Base-by-base conservation (phyloP, 1,140 invertebrate genomes). In the Mycetomoellerius zeteki region DNA sequence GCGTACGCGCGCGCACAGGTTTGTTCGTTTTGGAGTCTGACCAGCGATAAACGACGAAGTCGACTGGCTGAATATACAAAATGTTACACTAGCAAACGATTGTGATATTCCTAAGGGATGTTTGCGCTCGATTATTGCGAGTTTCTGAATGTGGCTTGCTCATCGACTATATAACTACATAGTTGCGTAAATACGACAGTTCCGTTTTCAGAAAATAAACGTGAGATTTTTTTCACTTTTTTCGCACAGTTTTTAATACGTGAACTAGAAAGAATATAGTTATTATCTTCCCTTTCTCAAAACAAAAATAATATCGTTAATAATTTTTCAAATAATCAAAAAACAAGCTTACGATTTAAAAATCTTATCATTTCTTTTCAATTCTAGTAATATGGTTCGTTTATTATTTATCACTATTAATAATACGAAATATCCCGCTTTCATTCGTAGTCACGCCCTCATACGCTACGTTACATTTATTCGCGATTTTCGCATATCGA, bases 21-120 rank as follows among this genome's bases (percentile, higher is more conserved):
- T 76, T 33, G 24, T 60, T 27, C 76, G 76, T 82, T 82, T 89
- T 54, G 43, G 64, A 27, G 56, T 24, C 87, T 72, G 73, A 43
- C 88, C 88, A 64, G 86, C 89, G 85, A 87, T 89, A 84, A 89
- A 89, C 88, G 88, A 62, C 65, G 54, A 77, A 82, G 72, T 47
- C 72, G 77, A 84, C 50, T 58, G 64, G 33, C 69, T 24, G 24
- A 75, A 86, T 80, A 73, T n/a, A 47, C 56, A 62, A 77, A 37
- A 77, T 33, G 75, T 47, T 62, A 24, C 84, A 52, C 80, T 12
- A 43, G 58, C 88, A 80, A 71, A 21, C 56, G 30, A 43, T 43
- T 65, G 84, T 88, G 81, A 85, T 54, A 56, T 73, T 52, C 60
- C 71, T 16, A 24, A 8, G 85, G 89, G 73, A 90, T 90, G 76